Conservation (phyloP, 1,140 invertebrate genomes). For the Dinoponera quadriceps region DNA sequence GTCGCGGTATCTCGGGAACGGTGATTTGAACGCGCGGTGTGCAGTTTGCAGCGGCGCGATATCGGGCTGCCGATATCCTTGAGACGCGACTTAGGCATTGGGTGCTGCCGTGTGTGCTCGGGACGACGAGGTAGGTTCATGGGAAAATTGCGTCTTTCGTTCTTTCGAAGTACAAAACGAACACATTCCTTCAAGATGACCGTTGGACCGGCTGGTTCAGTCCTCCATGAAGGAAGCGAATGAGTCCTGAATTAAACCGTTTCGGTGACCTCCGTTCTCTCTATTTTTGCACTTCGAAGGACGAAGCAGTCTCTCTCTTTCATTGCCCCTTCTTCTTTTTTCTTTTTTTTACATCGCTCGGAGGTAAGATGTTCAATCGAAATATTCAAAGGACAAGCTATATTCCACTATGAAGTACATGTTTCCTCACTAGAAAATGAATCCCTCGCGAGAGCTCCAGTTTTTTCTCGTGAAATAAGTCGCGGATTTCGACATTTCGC, state of each 20-base stretch:
- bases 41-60: neutral
- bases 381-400: no score
- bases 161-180: constrained; percentile 6
- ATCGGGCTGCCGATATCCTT: constrained; percentile 1
- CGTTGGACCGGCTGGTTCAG: neutral
- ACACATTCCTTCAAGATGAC: constrained; percentile 1
- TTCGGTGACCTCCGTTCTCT: neutral
- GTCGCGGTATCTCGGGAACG: constrained; percentile 15
- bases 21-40: constrained; percentile 16
- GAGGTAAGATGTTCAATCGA: no score
- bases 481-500: neutral
- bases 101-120: neutral
- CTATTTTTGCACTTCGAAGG: neutral
- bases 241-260: neutral
- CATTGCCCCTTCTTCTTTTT: no score
- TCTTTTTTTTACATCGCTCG: no score
- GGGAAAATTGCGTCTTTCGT: constrained; percentile 6
- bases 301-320: no score
- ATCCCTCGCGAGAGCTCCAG: no score
- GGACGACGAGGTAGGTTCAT: neutral
- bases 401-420: no score
- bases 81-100: neutral
- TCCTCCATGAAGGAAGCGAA: neutral
- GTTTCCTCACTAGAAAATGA: no score
- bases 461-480: no score